A percentile compares a stretch with the other conserved stretches of the same genome.
Evolutionary conservation across 1,140 invertebrate species (phyloP).

Genomic region (Trinorchestia longiramus): DNA sequence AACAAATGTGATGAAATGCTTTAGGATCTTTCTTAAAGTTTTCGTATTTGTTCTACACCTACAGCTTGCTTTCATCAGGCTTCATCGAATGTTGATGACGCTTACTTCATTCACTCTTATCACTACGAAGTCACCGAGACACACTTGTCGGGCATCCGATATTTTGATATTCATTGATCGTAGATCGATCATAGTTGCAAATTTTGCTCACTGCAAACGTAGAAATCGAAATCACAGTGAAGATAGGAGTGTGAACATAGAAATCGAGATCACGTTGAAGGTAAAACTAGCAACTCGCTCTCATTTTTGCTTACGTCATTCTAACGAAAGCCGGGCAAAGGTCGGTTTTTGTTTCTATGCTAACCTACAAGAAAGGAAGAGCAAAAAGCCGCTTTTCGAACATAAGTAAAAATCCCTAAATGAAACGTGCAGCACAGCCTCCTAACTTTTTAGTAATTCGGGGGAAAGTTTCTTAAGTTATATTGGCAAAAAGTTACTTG

Average conservation of each 20-base stretch:
- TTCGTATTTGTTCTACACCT: too few relatives aligned
- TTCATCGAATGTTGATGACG: too few relatives aligned
- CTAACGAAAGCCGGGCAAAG: background rate
- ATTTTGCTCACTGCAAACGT: background rate
- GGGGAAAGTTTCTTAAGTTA: background rate
- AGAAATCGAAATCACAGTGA: too few relatives aligned
- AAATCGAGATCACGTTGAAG: too few relatives aligned
- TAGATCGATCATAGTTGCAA: background rate
- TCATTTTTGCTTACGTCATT: background rate
- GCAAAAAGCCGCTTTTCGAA: background rate
- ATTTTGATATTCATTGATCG: background rate
- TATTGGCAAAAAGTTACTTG: background rate
- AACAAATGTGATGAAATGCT: too few relatives aligned
- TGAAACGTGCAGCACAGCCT: background rate
- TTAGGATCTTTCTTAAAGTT: too few relatives aligned
- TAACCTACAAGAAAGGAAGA: background rate
- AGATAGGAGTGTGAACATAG: too few relatives aligned
- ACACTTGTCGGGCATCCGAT: background rate
- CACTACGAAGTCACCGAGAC: background rate
- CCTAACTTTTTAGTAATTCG: background rate
- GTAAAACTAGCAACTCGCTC: background rate
- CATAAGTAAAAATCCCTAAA: background rate
- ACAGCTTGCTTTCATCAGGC: too few relatives aligned
- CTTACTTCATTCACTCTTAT: too few relatives aligned
- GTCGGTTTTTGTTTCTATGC: background rate